Evolutionary conservation across 2,797 vertebrate genomes (phyloP), one percentile per base, ranked within the genome.

Genomic region (Bovichtus diacanthus): DNA sequence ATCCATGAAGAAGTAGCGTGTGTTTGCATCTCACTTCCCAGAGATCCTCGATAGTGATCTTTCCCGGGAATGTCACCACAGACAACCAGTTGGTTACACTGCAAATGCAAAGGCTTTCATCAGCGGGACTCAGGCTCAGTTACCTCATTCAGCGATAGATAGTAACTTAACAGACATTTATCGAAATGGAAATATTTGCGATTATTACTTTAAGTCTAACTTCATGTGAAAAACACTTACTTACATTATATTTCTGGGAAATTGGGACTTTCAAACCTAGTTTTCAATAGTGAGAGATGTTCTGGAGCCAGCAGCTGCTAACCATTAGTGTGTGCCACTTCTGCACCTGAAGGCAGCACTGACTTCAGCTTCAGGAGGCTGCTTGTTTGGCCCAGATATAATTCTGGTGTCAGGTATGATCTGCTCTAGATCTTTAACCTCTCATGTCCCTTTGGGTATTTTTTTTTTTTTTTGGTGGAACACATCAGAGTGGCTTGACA

Each of bases 341-440:
- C 70, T 38, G 55, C 80, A 87, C 86, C 83, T 89, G 83, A 12
- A 76, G 58, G 78, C 75, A 50, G 70, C 78, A 47, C 61, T 53
- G 68, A 73, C 79, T 68, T 44, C 56, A 71, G 70, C 23, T 59
- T 70, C 18, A 2, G 64, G 39, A 29, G 77, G 65, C 58, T 27
- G 67, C 62, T 73, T 80, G 49, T 76, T 80, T 71, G 74, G 77
- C 23, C 74, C 77, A 74, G 41, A 87, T 86, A 70, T 82, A 69
- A 82, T 74, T 66, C 58, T 68, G 68, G 29, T 83, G 78, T 86
- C 80, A 85, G 70, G 73, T 70, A 74, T 25, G 50, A 90, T 87
- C 76, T 73, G 49, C 27, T 51, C 71, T 1, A 67, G 18, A 62
- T 62, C 39, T 81, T 72, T 61, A 69, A 68, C 61, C 64, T 69